phyloP scores from a whole-genome alignment of 2,888 invertebrate species.

The Perizoma flavofasciatum region DNA sequence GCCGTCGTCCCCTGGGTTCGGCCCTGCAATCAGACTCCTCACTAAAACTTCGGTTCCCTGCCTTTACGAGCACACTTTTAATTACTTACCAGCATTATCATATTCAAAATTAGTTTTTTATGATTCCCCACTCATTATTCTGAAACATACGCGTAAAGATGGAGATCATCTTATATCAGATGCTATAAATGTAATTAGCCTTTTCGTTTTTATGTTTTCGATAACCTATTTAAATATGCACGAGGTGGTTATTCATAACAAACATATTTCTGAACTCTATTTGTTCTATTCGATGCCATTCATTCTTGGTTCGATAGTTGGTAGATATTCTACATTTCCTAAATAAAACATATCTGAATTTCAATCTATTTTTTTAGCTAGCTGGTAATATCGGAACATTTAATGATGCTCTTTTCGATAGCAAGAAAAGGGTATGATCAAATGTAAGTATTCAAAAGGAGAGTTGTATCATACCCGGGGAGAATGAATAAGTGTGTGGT shows the following conservation, averaged over 20 bases:
- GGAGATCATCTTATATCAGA: neutral
- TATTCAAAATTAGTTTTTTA: slow-evolving; percentile 27
- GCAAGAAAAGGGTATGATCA: too few species aligned
- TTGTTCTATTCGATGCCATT: too few species aligned
- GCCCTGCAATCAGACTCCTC: too few species aligned
- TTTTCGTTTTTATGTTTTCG: neutral
- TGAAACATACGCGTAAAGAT: slow-evolving; percentile 8
- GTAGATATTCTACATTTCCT: too few species aligned
- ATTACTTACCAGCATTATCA: slow-evolving; percentile 22
- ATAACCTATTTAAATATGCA: neutral
- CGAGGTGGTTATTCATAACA: neutral
- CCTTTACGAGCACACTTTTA: slow-evolving; percentile 24
- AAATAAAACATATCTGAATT: too few species aligned
- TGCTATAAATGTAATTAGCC: neutral
- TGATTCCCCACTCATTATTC: slow-evolving; percentile 17
- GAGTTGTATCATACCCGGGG: neutral
- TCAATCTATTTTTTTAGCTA: too few species aligned
- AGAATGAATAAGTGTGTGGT: slow-evolving; percentile 14
- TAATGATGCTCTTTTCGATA: too few species aligned
- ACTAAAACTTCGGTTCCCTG: slow-evolving; percentile 8
- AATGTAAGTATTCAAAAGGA: slow-evolving; percentile 15
- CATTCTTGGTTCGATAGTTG: too few species aligned
- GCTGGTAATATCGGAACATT: too few species aligned
- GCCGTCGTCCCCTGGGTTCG: too few species aligned
- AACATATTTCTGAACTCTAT: neutral